These are phyloP conservation scores for Boleophthalmus pectinirostris DNA, from an alignment of 2,113 vertebrate genomes.

Conservation along the genomic window DNA sequence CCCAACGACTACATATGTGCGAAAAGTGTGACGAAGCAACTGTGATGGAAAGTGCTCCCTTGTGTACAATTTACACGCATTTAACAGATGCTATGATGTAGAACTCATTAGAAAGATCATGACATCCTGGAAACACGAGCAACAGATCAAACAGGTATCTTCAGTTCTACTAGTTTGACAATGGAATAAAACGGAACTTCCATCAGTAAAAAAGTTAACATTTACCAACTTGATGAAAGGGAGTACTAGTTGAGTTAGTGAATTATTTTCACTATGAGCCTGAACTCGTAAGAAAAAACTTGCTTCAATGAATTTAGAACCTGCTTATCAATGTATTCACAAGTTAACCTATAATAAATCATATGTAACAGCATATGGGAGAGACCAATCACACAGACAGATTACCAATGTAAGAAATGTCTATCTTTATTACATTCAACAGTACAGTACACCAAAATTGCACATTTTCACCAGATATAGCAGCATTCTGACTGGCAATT, in stretches of 20 bases:
- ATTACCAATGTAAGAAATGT: conserved; percentile 77
- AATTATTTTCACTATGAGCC: too few species aligned
- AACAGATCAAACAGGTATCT: too few species aligned
- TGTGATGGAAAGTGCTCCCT: not conserved
- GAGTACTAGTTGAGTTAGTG: too few species aligned
- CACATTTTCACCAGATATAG: conserved; percentile 81
- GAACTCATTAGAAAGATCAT: not conserved
- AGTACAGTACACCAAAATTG: conserved; percentile 79
- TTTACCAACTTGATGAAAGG: too few species aligned
- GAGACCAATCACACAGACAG: conserved; percentile 30
- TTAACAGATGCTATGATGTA: not conserved
- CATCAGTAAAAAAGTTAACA: too few species aligned
- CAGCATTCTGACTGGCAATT: conserved; percentile 78
- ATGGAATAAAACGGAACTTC: too few species aligned
- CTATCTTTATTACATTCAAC: conserved; percentile 79
- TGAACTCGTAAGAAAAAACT: too few species aligned
- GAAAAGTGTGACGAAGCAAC: not conserved
- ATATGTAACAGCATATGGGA: not conserved
- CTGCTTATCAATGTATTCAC: not conserved
- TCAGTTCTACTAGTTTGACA: too few species aligned
- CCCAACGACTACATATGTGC: not conserved
- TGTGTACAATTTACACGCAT: not conserved
- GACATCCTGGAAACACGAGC: not conserved
- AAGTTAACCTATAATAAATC: too few species aligned
- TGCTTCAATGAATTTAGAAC: not conserved